phyloP scores from a whole-genome alignment of 2,113 vertebrate genomes.

The Gyps fulvus region DNA sequence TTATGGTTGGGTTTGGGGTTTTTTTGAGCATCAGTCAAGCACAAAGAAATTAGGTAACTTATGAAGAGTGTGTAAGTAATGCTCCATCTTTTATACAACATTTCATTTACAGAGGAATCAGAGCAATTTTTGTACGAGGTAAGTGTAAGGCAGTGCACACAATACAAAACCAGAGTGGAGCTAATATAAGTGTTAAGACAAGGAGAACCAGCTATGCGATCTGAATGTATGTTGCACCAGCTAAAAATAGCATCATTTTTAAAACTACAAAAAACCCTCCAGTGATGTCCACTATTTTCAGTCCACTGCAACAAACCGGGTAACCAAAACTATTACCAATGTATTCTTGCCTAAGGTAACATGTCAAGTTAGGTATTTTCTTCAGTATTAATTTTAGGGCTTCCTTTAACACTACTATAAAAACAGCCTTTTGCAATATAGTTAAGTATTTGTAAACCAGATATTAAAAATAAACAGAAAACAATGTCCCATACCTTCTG shows the following conservation, averaged over 20 bases:
- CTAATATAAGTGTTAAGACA: not conserved
- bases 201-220: not conserved
- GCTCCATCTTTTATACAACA: not conserved
- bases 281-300: not conserved
- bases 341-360: not conserved
- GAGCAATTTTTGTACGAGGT: not conserved
- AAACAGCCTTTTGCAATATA: not conserved
- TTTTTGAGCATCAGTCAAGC: not conserved
- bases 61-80: not conserved
- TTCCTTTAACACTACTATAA: not conserved
- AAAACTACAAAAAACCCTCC: not conserved
- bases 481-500: conserved; percentile 72
- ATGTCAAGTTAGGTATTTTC: not conserved
- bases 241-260: not conserved
- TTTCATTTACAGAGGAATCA: not conserved
- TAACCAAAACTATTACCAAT: not conserved
- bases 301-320: not conserved
- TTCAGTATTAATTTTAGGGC: not conserved
- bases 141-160: not conserved
- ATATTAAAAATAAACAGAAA: not conserved
- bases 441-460: not conserved
- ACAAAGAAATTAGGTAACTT: not conserved
- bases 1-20: not conserved
- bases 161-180: not conserved
- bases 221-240: not conserved